Evolutionary conservation across 1,140 invertebrate species (phyloP).

Genomic region (Ephestia elutella): DNA sequence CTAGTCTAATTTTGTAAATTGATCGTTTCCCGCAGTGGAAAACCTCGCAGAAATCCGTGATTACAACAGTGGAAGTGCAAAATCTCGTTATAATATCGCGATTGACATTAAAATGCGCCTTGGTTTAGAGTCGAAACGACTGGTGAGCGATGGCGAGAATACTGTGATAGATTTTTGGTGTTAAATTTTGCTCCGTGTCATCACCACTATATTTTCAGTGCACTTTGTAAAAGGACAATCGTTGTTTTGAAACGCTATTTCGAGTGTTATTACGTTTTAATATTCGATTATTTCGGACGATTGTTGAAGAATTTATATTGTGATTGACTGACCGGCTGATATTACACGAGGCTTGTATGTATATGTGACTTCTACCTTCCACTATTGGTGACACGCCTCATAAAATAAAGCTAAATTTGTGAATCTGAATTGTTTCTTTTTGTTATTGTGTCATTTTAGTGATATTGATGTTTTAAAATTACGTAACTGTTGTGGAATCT

Average conservation of each 20-base stretch:
- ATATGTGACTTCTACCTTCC: constrained; percentile 72
- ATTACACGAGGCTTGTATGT: constrained; percentile 74
- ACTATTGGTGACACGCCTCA: constrained; percentile 73
- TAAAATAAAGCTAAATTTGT: constrained; percentile 69
- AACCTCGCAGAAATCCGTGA: constrained; percentile 52
- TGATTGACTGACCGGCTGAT: constrained; percentile 74
- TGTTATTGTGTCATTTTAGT: constrained; percentile 69
- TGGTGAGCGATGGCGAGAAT: constrained; percentile 72
- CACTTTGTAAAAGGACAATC: constrained; percentile 51
- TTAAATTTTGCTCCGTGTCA: constrained; percentile 72
- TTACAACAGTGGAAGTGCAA: constrained; percentile 60
- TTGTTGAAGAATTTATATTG: constrained; percentile 63
- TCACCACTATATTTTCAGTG: constrained; percentile 61
- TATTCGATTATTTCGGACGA: constrained; percentile 49
- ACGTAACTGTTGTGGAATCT: constrained; percentile 73
- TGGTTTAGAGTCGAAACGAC: constrained; percentile 67
- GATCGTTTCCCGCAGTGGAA: constrained; percentile 60
- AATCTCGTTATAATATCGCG: constrained; percentile 50
- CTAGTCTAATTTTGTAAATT: constrained; percentile 71
- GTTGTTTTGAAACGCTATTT: constrained; percentile 54
- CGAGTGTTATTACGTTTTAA: constrained; percentile 51
- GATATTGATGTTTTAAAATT: constrained; percentile 68
- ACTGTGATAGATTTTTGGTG: constrained; percentile 74
- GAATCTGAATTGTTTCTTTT: constrained; percentile 65
- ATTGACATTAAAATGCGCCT: constrained; percentile 65